phyloP scores from a whole-genome alignment of 35 echinoderm and acorn worm genomes.

The Apostichopus japonicus region DNA sequence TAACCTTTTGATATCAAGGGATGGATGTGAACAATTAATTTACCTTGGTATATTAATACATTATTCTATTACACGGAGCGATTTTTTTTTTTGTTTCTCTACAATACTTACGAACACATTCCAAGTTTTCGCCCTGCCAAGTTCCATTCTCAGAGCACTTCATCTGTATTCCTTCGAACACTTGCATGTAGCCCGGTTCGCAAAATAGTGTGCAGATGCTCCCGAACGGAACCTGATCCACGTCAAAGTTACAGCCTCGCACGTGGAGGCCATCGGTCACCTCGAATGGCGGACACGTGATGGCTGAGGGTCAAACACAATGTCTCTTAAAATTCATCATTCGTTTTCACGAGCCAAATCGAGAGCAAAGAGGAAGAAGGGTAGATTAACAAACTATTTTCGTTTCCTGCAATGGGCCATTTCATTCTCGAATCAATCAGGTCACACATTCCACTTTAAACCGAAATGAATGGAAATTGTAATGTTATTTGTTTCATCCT shows the following conservation, averaged over 20 bases:
- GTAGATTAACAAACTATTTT: not conserved
- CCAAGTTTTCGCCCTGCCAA: conserved; percentile 1
- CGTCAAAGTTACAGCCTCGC: conserved; percentile 37
- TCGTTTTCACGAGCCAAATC: not conserved
- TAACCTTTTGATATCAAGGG: too few relatives aligned
- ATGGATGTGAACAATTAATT: too few relatives aligned
- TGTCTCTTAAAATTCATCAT: not conserved
- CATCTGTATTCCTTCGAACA: not conserved
- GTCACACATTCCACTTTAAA: too few relatives aligned
- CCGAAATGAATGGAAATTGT: too few relatives aligned
- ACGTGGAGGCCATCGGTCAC: conserved; percentile 3
- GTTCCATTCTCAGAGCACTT: conserved; percentile 37
- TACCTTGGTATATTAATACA: too few relatives aligned
- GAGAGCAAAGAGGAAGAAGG: not conserved
- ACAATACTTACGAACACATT: conserved; percentile 21
- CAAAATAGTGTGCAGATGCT: conserved; percentile 23
- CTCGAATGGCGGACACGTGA: conserved; percentile 23
- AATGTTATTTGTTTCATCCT: too few relatives aligned
- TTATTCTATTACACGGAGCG: too few relatives aligned
- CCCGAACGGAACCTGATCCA: conserved; percentile 6
- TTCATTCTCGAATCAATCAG: too few relatives aligned
- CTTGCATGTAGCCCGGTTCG: not conserved
- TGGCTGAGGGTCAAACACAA: conserved; percentile 13
- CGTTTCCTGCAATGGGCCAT: too few relatives aligned
- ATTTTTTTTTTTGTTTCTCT: too few relatives aligned